Evolutionary conservation across 2,797 vertebrate species (phyloP), one percentile per base, ranked within the genome.

Genomic region (Microcaecilia unicolor): DNA sequence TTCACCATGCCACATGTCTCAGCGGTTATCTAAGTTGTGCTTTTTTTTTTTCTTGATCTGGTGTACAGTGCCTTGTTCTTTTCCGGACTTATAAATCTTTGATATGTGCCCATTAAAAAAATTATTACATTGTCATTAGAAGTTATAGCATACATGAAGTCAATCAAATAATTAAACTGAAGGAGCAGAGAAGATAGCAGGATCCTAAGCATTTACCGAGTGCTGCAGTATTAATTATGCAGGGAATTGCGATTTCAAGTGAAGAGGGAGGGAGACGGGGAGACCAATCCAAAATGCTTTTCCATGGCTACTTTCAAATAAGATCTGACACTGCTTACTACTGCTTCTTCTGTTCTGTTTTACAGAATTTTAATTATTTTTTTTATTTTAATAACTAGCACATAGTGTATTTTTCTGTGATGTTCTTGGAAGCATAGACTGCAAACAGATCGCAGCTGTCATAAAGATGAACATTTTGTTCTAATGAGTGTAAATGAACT

Each of bases 51-150:
- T 58, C 25, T 4, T 1, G 10, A 18, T 34, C 10, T 44, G 34
- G 30, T 51, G 68, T 58, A 48, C 45, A 41, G 11, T 10, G 10
- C 14, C 5, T 26, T 34, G 9, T 39, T 50, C 60, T 41, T 14
- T 39, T 72, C 37, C 47, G 74, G 65, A n/a, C 75, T 73, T 74
- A 73, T 78, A 66, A 75, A 75, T 78, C 66, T 73, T 74, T 70
- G 60, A 80, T 74, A 52, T 55, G 51, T 61, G 49, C 52, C 53
- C 53, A 63, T 74, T 71, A 59, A 78, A 78, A 72, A 76, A 68
- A 73, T 83, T 83, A 86, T 86, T 84, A 76, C 78, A 71, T 76
- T 79, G 78, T 79, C 76, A 78, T 73, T 67, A 54, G 73, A 74
- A 72, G 70, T 76, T 80, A 67, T 76, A 65, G 55, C 48, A 68